Base-by-base conservation (phyloP, 2,113 vertebrate genomes). In the Sardina pilchardus region DNA sequence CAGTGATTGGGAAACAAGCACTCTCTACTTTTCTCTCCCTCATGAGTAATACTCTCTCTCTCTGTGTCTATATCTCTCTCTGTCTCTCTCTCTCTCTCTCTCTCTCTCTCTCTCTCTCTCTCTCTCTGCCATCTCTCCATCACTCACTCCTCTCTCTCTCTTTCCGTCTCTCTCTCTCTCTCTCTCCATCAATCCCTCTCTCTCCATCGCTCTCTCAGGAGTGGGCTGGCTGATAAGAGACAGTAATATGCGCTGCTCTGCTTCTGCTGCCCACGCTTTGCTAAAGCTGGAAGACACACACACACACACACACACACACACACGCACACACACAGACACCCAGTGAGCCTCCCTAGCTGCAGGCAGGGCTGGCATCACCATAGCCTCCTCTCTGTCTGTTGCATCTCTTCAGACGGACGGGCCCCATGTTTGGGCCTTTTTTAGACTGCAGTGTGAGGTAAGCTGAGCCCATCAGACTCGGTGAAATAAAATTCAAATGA, bases 191-290 rank as follows among this genome's bases (percentile, higher is more conserved):
- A 4, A 24, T 87, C 59, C 56, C 63, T 86, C 48, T 44, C 26
- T 24, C 36, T 30, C 24, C 75, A 59, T 43, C 3, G 30, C 82
- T 87, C 78, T 84, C 78, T 71, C 42, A 14, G 84, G 83, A 88
- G 87, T 88, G 84, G 83, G 85, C 45, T 53, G 83, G 59, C 59
- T 88, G 63, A 86, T 90, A 84, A 85, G 83, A 85, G 53, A 85
- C 44, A 53, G 83, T 85, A 78, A 82, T 88, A 87, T 90, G 81
- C 44, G 78, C 83, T 90, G 82, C 87, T 91, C 81, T 82, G 81
- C 84, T 34, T 30, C 26, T 85, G 81, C 71, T 82, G 81, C 85
- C 86, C 85, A 85, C 84, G 82, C 83, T 30, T 67, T 17, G 83
- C 87, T 87, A 81, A 39, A 39, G 30, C 82, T 85, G 56, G 56